Percentiles rank a stretch among this genome's conserved stretches.
These are phyloP conservation scores for Chydorus sphaericus DNA, from an alignment of 2,888 invertebrate genomes.

Conservation along the genomic window DNA sequence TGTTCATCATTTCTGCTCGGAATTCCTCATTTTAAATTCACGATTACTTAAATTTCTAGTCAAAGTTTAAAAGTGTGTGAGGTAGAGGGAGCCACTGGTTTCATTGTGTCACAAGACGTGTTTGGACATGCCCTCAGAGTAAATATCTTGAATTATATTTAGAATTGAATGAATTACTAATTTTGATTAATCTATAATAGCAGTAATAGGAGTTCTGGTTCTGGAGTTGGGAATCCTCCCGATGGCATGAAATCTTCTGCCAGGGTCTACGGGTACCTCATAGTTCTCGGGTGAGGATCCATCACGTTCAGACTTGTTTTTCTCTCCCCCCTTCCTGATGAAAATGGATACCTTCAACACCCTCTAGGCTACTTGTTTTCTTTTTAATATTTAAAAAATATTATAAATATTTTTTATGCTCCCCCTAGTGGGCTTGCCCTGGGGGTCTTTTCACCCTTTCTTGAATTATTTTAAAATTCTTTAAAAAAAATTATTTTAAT, in stretches of 20 bases:
- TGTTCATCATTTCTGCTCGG: no score
- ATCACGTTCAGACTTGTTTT: not conserved
- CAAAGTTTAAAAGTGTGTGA: no score
- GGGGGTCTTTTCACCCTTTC: not conserved
- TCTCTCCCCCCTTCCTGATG: not conserved
- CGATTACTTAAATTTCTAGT: no score
- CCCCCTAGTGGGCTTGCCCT: not conserved
- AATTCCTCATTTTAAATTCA: no score
- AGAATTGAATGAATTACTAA: no score
- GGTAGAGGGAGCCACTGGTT: no score
- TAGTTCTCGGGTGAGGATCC: not conserved
- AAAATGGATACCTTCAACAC: not conserved
- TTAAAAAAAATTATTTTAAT: not conserved
- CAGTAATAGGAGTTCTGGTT: no score
- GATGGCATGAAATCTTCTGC: not conserved
- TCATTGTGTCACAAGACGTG: no score
- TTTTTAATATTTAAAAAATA: not conserved
- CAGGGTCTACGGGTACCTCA: not conserved
- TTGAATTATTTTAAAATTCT: not conserved
- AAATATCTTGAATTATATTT: no score
- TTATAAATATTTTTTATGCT: not conserved
- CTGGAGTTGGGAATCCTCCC: no score
- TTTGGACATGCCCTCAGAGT: no score
- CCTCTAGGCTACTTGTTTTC: not conserved
- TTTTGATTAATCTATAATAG: no score